Evolutionary conservation across 2,797 vertebrate genomes (phyloP), one percentile per base, ranked within the genome.

Genomic region (Naso thynnoides): DNA sequence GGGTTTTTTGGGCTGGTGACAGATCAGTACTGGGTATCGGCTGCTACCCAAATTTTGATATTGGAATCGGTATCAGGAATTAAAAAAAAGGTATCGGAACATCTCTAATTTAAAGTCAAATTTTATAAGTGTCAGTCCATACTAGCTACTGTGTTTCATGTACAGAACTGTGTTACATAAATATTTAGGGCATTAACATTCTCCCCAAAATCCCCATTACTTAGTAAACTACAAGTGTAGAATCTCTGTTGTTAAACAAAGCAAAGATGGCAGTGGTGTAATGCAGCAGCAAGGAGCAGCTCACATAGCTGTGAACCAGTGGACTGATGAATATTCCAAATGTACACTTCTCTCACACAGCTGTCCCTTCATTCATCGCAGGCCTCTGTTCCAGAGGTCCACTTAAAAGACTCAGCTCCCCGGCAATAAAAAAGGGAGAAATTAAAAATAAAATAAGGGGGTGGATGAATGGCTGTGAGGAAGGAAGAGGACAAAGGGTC

Each of bases 241-340:
- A 41, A 60, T 59, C 29, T 31, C 13, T 49, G 38, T 31, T 42
- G 11, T 23, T 71, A 73, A 78, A 59, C 39, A 55, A 49, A 62
- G 60, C 57, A 73, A 62, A 54, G 50, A 75, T 69, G 65, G 42
- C 59, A 62, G 67, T 48, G 63, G 74, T 79, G 78, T 84, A 82
- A 79, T 47, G 68, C 79, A 75, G 87, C 85, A 85, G 82, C 76
- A 75, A 29, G 65, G 78, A 85, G 76, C 83, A 66, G 84, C 79
- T 85, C 77, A 83, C 78, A 81, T 3, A 67, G 82, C 77, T 14
- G 39, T 78, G 69, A 82, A 78, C 75, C 69, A 44, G 54, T 76
- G 50, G 67, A 88, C 82, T 92, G 87, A 94, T 93, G 89, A 85
- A 88, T 93, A 92, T 92, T 92, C 92, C 91, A 94, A 92, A 92